These are phyloP conservation scores for Drosophila willistoni DNA, from an alignment of 1,140 invertebrate genomes.

Conservation along the genomic window DNA sequence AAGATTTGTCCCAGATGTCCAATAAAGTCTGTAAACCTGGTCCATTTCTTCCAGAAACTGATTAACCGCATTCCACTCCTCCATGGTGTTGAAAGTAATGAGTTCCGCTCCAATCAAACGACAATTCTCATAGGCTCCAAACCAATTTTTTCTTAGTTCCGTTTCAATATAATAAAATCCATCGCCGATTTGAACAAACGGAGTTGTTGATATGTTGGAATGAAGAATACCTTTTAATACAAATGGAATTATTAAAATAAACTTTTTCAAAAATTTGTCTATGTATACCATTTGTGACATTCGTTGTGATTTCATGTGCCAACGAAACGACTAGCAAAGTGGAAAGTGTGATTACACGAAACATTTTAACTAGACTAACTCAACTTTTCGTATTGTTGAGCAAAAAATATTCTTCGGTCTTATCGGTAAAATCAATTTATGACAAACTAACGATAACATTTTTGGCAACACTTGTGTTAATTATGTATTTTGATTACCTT, in stretches of 20 bases:
- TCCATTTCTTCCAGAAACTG: constrained; percentile 3
- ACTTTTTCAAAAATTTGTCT: neutral
- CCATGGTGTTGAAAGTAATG: constrained; percentile 14
- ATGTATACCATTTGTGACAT: neutral
- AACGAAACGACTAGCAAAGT: neutral
- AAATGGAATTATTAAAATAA: neutral
- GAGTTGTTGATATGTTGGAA: neutral
- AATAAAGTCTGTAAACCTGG: constrained; percentile 12
- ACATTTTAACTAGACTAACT: neutral
- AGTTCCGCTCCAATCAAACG: constrained; percentile 12
- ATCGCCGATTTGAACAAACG: constrained; percentile 22
- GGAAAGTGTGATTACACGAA: neutral
- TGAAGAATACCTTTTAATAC: neutral
- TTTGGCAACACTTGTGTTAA: too few species aligned
- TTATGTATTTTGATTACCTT: too few species aligned
- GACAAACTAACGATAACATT: too few species aligned
- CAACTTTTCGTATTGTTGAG: too few species aligned
- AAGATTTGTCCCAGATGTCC: constrained; percentile 39
- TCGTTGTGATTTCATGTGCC: neutral
- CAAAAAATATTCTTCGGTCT: too few species aligned
- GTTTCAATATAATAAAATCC: constrained; percentile 32
- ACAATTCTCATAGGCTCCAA: constrained; percentile 22
- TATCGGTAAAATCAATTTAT: too few species aligned
- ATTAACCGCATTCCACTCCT: constrained; percentile 20
- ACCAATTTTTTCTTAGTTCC: constrained; percentile 17